Conservation (phyloP, 2,797 vertebrate species). For the Acrossocheilus wenchowensis region DNA sequence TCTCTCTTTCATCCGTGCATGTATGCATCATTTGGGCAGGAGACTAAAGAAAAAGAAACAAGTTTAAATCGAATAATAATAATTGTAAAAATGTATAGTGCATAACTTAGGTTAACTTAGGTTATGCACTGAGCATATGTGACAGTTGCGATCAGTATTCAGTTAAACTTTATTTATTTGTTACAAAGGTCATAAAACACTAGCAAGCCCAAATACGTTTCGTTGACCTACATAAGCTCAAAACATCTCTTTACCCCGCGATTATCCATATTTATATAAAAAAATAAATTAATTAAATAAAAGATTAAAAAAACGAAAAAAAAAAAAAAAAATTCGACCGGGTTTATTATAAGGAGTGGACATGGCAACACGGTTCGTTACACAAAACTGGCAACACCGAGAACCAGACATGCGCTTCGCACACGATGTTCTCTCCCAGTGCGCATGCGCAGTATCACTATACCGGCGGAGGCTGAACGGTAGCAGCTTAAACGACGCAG, state of each 20-base stretch:
- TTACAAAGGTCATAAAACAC: not conserved
- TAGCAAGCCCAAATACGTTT: not conserved
- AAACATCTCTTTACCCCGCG: not conserved
- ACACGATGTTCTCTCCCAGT: not conserved
- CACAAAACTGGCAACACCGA: constrained; percentile 37
- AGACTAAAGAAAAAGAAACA: not conserved
- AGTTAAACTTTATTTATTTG: not conserved
- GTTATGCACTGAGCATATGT: not conserved
- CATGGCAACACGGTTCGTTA: constrained; percentile 18
- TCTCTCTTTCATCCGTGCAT: not conserved
- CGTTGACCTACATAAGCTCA: not conserved
- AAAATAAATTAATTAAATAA: no score
- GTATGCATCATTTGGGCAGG: not conserved
- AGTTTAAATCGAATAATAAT: not conserved
- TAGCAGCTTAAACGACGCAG: constrained; percentile 74
- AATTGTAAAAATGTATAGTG: not conserved
- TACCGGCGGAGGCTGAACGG: constrained; percentile 77
- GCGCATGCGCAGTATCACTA: constrained; percentile 75
- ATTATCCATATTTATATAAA: not conserved
- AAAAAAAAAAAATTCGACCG: not conserved
- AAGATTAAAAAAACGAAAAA: not conserved
- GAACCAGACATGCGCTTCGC: constrained; percentile 51
- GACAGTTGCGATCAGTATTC: not conserved
- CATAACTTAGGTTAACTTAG: not conserved
- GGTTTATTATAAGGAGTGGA: not conserved